These are phyloP conservation scores for Timema podura DNA, from an alignment of 2,888 invertebrate genomes.

Conservation along the genomic window DNA sequence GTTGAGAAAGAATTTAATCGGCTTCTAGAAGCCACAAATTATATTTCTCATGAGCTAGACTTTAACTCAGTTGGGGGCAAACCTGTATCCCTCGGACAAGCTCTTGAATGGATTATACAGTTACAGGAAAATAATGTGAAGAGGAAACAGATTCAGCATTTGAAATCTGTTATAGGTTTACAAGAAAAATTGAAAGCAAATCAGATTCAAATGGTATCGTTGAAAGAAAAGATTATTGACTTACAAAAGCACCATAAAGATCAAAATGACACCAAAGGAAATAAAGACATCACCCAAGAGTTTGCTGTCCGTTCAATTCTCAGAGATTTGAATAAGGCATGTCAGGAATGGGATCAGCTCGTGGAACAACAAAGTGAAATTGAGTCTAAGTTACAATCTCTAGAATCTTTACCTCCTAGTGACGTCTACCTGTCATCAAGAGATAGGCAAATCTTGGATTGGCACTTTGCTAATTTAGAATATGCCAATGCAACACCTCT, in stretches of 20 bases:
- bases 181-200: conserved; percentile 83
- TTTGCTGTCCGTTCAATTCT: conserved; percentile 61
- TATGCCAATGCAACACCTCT: conserved; percentile 97
- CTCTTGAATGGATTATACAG: conserved; percentile 94
- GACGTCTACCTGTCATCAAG: conserved; percentile 91
- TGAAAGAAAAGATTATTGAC: conserved; percentile 60
- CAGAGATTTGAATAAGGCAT: conserved; percentile 58
- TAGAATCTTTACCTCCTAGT: conserved; percentile 87
- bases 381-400: conserved; percentile 78
- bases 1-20: conserved; percentile 63
- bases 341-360: conserved; percentile 75
- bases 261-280: conserved; percentile 44
- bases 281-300: conserved; percentile 60
- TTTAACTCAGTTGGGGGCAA: conserved; percentile 82
- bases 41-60: conserved; percentile 91
- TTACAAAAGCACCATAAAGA: conserved; percentile 49
- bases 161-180: conserved; percentile 77
- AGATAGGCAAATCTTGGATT: conserved; percentile 94
- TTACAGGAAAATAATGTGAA: conserved; percentile 95
- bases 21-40: conserved; percentile 91
- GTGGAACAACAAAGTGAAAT: conserved; percentile 74
- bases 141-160: conserved; percentile 87
- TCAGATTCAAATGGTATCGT: conserved; percentile 58
- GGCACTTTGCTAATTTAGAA: conserved; percentile 99
- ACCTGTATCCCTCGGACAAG: conserved; percentile 92